phyloP scores from a whole-genome alignment of 23 tunicate genomes.

The Styela clava region DNA sequence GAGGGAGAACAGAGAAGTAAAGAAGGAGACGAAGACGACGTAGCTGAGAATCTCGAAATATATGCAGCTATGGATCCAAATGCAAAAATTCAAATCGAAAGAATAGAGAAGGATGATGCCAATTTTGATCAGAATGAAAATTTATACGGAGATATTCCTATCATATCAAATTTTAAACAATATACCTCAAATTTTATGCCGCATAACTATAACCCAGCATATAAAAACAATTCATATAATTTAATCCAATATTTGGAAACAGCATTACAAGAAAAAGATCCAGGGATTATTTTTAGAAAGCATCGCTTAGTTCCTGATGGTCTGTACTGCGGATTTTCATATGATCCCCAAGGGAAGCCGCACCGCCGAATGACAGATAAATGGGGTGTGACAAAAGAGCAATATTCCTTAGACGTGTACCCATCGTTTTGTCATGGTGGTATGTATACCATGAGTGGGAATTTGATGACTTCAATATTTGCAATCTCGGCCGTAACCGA shows the following conservation, averaged over 20 bases:
- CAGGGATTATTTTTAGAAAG: not conserved
- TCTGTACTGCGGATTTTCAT: constrained; percentile 69
- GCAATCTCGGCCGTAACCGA: constrained; percentile 38
- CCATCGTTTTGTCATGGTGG: constrained; percentile 77
- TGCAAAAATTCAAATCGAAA: constrained; percentile 8
- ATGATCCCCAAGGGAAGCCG: constrained; percentile 29
- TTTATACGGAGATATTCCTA: not conserved
- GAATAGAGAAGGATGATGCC: not conserved
- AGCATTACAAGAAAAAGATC: not conserved
- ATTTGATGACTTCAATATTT: constrained; percentile 32
- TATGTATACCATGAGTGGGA: constrained; percentile 53
- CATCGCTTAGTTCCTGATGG: not conserved
- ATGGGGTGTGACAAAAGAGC: constrained; percentile 24
- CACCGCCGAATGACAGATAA: constrained; percentile 39
- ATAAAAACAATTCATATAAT: constrained; percentile 7
- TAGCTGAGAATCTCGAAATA: constrained; percentile 9
- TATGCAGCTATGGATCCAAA: constrained; percentile 4
- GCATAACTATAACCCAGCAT: not conserved
- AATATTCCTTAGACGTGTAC: constrained; percentile 39
- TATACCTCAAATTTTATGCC: not conserved
- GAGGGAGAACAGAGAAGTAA: too few species aligned
- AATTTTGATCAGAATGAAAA: constrained; percentile 1
- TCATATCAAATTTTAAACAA: not conserved
- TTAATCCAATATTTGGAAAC: constrained; percentile 1
- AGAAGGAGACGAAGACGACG: not conserved